These are phyloP conservation scores for Caenorhabditis afra DNA, from an alignment of 2,888 invertebrate species.

Conservation along the genomic window DNA sequence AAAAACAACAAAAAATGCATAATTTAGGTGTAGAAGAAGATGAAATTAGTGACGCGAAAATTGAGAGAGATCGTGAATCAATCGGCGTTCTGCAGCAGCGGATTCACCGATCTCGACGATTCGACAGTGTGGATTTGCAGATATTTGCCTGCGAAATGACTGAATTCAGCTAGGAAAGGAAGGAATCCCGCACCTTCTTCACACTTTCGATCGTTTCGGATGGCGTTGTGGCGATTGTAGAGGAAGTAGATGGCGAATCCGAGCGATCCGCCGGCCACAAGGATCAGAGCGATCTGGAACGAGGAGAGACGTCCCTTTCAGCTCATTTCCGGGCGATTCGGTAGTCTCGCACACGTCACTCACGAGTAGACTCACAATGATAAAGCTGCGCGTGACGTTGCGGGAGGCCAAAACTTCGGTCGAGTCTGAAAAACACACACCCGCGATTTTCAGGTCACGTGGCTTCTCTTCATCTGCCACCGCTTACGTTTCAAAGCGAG, in stretches of 20 bases:
- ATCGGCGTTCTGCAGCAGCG: conserved; percentile 28
- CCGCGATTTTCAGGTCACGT: neutral
- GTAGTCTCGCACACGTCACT: neutral
- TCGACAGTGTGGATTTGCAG: conserved; percentile 55
- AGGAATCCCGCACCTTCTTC: conserved; percentile 1
- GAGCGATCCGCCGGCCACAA: conserved; percentile 8
- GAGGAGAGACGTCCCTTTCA: neutral
- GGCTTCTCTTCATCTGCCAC: no score
- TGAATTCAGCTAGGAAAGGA: no score
- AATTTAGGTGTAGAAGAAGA: no score
- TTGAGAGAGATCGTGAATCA: neutral
- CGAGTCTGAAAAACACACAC: conserved; percentile 25
- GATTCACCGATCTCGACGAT: conserved; percentile 48
- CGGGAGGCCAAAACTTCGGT: conserved; percentile 17
- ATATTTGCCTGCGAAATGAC: conserved; percentile 36
- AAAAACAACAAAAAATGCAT: no score
- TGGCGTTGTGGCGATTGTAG: neutral
- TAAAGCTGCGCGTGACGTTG: conserved; percentile 16
- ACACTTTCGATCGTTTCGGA: neutral
- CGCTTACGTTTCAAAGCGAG: conserved; percentile 33
- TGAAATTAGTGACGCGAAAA: no score
- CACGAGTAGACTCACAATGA: conserved; percentile 13
- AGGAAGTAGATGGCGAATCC: conserved; percentile 15
- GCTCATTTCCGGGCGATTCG: no score
- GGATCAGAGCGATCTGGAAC: conserved; percentile 14